A percentile compares a stretch with the other conserved stretches of the same genome.
Conservation (phyloP, 2,888 invertebrate species). For the Diplolepis rosae region DNA sequence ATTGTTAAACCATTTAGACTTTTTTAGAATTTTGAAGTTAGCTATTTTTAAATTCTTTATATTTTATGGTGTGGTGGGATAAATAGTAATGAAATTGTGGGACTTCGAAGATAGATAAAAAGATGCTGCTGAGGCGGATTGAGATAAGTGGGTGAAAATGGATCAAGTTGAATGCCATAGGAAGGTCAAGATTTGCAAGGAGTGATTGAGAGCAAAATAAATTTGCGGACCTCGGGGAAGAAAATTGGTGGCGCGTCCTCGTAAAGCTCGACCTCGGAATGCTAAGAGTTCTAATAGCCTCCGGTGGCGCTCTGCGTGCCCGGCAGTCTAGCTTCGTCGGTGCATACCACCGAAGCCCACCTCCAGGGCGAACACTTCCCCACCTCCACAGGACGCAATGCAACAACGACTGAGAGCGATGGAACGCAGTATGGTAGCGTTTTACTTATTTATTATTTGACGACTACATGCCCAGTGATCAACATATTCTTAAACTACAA, state of each 20-base stretch:
- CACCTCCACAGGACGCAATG: constrained; percentile 44
- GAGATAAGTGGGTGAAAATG: background rate
- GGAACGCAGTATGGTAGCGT: constrained; percentile 47
- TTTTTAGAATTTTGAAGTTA: too few species aligned
- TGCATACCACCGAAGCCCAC: constrained; percentile 48
- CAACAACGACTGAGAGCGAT: constrained; percentile 33
- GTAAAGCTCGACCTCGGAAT: constrained; percentile 49
- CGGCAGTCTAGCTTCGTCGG: constrained; percentile 48
- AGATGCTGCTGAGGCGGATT: background rate
- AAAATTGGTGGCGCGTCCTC: constrained; percentile 43
- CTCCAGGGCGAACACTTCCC: constrained; percentile 41
- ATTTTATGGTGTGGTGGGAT: too few species aligned
- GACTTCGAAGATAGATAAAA: background rate
- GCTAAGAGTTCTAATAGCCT: constrained; percentile 50
- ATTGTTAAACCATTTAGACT: too few species aligned
- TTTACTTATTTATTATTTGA: constrained; percentile 48
- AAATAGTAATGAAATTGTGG: too few species aligned
- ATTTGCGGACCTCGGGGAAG: constrained; percentile 16
- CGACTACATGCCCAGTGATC: constrained; percentile 42
- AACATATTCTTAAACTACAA: constrained; percentile 47
- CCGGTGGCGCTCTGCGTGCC: constrained; percentile 52
- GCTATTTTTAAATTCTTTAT: too few species aligned
- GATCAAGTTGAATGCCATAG: background rate
- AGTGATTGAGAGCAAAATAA: background rate
- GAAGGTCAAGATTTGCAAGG: background rate